These are phyloP conservation scores for Neoitamus cyanurus DNA, from an alignment of 2,888 invertebrate species.

Conservation along the genomic window DNA sequence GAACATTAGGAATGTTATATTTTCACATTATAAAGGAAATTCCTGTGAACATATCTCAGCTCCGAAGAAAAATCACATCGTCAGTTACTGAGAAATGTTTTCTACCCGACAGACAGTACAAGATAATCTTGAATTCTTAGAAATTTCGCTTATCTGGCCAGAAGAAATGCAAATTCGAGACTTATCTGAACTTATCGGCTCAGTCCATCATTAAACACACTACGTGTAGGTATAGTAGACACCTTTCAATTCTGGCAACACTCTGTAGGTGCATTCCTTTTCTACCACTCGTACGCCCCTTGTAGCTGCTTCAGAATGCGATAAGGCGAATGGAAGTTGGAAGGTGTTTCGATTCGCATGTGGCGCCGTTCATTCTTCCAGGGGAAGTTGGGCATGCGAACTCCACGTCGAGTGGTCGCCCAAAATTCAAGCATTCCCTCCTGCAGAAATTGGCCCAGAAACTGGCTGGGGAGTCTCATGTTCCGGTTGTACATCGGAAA, in stretches of 20 bases:
- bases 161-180: neutral
- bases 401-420: neutral
- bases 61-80: neutral
- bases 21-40: neutral
- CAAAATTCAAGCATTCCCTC: neutral
- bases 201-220: neutral
- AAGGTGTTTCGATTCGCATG: constrained; percentile 7
- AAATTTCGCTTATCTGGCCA: neutral
- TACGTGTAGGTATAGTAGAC: neutral
- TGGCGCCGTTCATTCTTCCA: constrained; percentile 9
- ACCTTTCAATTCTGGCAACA: neutral
- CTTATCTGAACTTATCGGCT: neutral
- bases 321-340: neutral
- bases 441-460: neutral
- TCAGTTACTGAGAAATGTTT: neutral
- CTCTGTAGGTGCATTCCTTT: neutral
- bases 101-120: neutral
- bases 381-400: constrained; percentile 3
- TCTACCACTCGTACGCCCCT: neutral
- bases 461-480: neutral
- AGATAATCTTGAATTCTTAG: neutral
- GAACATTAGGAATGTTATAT: neutral
- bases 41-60: neutral
- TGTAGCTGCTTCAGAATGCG: neutral
- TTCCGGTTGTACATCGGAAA: neutral